phyloP scores from a whole-genome alignment of 2,113 vertebrate species.

The Pardalotus punctatus region DNA sequence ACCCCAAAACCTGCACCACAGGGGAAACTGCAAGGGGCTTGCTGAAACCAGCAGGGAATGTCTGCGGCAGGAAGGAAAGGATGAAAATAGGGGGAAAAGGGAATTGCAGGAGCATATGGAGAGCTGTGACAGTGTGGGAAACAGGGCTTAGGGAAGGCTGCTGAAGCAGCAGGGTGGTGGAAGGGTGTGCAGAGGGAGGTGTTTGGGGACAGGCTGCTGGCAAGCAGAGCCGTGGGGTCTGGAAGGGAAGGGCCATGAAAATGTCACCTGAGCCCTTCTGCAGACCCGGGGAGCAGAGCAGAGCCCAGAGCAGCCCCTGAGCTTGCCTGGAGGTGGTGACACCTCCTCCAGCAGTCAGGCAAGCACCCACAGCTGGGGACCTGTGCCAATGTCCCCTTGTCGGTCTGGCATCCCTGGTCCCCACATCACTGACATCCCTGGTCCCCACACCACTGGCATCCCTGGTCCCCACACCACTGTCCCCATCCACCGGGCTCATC shows the following conservation, averaged over 20 bases:
- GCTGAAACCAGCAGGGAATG: background rate
- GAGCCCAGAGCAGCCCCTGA: background rate
- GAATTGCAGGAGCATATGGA: background rate
- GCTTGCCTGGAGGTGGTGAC: background rate
- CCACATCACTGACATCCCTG: background rate
- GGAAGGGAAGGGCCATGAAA: background rate
- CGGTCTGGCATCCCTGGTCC: background rate
- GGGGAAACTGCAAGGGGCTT: background rate
- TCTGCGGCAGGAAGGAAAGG: background rate
- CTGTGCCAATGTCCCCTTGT: background rate
- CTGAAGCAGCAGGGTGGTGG: accelerated
- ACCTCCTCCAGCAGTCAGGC: background rate
- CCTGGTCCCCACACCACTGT: background rate
- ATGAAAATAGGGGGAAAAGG: background rate
- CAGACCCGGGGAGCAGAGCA: background rate
- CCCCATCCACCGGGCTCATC: background rate
- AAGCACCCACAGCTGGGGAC: no score
- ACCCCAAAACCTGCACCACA: background rate
- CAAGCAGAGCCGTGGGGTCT: background rate
- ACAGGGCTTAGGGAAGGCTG: background rate
- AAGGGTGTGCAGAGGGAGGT: background rate
- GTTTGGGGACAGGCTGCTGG: background rate
- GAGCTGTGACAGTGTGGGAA: background rate
- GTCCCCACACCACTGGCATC: background rate
- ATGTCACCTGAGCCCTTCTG: background rate